phyloP scores from a whole-genome alignment of 2,888 invertebrate species.

The Zootermopsis nevadensis region DNA sequence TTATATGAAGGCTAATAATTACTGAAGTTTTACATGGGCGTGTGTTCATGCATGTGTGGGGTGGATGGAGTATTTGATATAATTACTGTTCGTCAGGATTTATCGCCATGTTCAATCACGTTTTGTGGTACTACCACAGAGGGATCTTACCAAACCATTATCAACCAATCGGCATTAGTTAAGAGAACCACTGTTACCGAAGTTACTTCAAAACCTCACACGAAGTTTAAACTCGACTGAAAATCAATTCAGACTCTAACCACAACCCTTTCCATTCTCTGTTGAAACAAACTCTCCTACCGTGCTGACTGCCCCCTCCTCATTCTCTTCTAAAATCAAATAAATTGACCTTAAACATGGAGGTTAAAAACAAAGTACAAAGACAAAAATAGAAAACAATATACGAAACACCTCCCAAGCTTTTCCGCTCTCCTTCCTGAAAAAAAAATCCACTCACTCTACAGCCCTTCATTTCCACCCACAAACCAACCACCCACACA shows the following conservation, averaged over 20 bases:
- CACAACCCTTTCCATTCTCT: not conserved
- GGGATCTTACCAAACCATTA: not conserved
- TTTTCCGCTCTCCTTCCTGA: constrained; percentile 1
- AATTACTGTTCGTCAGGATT: not conserved
- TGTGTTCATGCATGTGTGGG: not conserved
- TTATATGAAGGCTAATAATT: not conserved
- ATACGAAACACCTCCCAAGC: constrained; percentile 23
- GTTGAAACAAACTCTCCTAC: not conserved
- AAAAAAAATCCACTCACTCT: not conserved
- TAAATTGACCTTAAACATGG: not conserved
- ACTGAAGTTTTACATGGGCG: not conserved
- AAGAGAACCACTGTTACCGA: not conserved
- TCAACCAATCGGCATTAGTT: not conserved
- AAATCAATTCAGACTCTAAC: not conserved
- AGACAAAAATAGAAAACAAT: constrained; percentile 3
- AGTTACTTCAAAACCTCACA: not conserved
- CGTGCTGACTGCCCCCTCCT: not conserved
- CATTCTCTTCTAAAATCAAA: not conserved
- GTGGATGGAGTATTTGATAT: not conserved
- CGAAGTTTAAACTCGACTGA: not conserved
- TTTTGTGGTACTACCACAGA: not conserved
- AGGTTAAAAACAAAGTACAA: not conserved
- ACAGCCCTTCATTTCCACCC: constrained; percentile 2
- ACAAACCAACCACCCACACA: not conserved
- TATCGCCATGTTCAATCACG: constrained; percentile 12